Base-by-base conservation (phyloP, 2,797 vertebrate genomes). In the Pteronotus mesoamericanus region DNA sequence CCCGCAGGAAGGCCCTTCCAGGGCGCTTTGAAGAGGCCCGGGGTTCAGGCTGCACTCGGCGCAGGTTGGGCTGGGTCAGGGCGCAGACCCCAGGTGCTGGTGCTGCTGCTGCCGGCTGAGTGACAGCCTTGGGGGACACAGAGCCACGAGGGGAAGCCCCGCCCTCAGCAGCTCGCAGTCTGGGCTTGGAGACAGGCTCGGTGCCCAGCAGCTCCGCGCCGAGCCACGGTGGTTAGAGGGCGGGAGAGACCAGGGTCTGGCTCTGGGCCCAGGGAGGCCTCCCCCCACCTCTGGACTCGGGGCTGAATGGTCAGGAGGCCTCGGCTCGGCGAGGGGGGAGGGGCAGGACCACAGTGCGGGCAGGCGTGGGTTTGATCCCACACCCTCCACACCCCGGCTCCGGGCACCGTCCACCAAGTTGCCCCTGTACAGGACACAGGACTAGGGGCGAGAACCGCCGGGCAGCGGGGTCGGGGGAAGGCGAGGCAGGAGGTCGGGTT, bases 401-500 rank as follows among this genome's bases (percentile, higher is more conserved):
- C 1, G 3, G 59, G 59, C 16, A 9, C 4, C 0, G 1, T 3
- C 32, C 61, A 1, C 16, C 8, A 6, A 1, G 39, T 3, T 15
- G 29, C 8, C 0, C n/a, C 1, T 2, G 3, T 53, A 37, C n/a
- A 7, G 39, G 9, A 32, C 2, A 0, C 0, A 3, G 24, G 44
- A 37, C 4, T 15, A 9, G 55, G 19, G 32, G n/a, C 3, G 2
- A 48, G 51, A 42, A 3, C 22, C 2, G 9, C 6, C 1, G 9
- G 5, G 16, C 46, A 46, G 24, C 29, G 6, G 32, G 16, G 42
- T 92, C 55, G 77, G 77, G 86, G 78, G 57, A 3, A 2, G 9
- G 24, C 0, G 5, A 29, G 37, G 29, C 64, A 37, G 66, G 66
- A 16, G 2, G 64, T 34, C n/a, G 19, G n/a, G 21, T 8, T 6